A percentile compares a stretch with the other conserved stretches of the same genome.
Conservation (phyloP, 1,140 invertebrate genomes). For the Drosophila grimshawi region DNA sequence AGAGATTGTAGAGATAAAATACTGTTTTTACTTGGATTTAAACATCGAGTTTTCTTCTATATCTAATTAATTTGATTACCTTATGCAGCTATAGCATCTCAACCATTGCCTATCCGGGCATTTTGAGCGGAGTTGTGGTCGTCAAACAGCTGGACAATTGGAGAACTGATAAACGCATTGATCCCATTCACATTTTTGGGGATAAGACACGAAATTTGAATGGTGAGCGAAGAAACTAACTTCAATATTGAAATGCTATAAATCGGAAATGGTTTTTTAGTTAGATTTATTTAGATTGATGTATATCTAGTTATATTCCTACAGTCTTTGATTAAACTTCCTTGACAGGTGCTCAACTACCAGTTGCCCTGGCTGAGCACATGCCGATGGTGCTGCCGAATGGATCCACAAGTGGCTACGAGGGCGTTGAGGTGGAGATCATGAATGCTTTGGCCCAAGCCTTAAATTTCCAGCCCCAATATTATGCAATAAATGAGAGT, state of each 20-base stretch:
- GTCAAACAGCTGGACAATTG: conserved; percentile 53
- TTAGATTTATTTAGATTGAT: too few relatives aligned
- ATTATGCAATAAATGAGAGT: conserved; percentile 88
- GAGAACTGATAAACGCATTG: conserved; percentile 42
- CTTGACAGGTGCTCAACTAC: conserved; percentile 84
- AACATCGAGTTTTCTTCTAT: too few relatives aligned
- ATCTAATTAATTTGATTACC: background rate
- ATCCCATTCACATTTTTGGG: conserved; percentile 34
- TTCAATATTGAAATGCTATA: too few relatives aligned
- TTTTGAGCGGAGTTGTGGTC: conserved; percentile 63
- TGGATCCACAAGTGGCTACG: conserved; percentile 83
- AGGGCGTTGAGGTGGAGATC: conserved; percentile 89
- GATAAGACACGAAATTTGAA: conserved; percentile 61
- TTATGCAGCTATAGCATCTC: conserved; percentile 84
- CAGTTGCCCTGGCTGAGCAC: conserved; percentile 89
- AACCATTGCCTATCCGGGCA: conserved; percentile 89
- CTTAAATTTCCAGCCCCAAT: conserved; percentile 88
- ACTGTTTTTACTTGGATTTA: too few relatives aligned
- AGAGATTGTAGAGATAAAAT: too few relatives aligned
- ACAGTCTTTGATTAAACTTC: too few relatives aligned
- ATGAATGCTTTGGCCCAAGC: conserved; percentile 87
- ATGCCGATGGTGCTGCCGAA: conserved; percentile 87
- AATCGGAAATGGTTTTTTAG: too few relatives aligned
- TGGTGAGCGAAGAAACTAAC: conserved; percentile 34
- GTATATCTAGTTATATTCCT: too few relatives aligned